Percentiles rank a stretch among this genome's conserved stretches.
These are phyloP conservation scores for Marronus borbonicus DNA, from an alignment of 2,888 invertebrate species.

Conservation along the genomic window DNA sequence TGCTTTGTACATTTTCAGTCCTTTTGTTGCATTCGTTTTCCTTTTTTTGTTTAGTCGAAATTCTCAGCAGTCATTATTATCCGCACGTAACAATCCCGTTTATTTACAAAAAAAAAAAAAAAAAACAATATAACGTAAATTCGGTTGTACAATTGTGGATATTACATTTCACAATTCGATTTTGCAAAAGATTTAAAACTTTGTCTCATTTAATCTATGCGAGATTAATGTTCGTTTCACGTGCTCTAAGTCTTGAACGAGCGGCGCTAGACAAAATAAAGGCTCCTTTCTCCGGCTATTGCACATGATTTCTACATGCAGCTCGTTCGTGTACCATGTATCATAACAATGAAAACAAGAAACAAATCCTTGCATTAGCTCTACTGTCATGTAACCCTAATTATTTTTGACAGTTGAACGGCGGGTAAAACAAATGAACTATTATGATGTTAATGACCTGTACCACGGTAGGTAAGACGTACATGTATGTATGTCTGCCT, in stretches of 20 bases:
- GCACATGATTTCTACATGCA: constrained; percentile 29
- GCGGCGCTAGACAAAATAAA: constrained; percentile 18
- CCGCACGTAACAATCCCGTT: neutral
- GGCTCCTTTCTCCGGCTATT: constrained; percentile 31
- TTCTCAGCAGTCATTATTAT: neutral
- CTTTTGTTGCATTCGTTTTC: constrained; percentile 26
- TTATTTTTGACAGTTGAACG: constrained; percentile 52
- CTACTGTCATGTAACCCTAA: constrained; percentile 48
- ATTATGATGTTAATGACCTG: constrained; percentile 52
- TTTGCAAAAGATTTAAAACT: neutral
- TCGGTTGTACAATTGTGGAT: neutral
- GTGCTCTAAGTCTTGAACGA: neutral
- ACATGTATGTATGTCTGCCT: constrained; percentile 24
- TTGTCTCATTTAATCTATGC: neutral
- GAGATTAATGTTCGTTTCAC: neutral
- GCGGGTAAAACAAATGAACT: constrained; percentile 52
- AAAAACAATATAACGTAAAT: neutral
- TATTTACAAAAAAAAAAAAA: neutral
- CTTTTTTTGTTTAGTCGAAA: neutral
- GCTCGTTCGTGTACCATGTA: constrained; percentile 29
- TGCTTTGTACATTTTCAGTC: constrained; percentile 33
- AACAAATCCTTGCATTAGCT: constrained; percentile 46
- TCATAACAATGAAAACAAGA: constrained; percentile 45
- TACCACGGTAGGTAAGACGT: constrained; percentile 38
- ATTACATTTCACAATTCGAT: neutral